Evolutionary conservation across 37 sponge, comb jelly and placozoan genomes (phyloP).

Genomic region (Hexactinellida sp.): DNA sequence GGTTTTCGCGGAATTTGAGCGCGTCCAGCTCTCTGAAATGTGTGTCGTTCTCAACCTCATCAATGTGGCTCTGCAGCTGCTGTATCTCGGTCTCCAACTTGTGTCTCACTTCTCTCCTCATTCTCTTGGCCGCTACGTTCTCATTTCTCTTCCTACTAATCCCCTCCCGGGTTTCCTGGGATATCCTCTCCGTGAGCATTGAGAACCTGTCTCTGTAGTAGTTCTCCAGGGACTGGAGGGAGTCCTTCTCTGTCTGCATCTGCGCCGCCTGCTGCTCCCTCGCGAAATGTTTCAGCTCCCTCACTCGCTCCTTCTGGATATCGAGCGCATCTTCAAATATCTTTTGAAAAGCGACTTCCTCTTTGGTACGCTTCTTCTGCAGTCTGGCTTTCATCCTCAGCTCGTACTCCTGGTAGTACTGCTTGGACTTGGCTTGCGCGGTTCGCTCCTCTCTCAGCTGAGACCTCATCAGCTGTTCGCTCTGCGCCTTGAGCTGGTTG

Average conservation of each 20-base stretch:
- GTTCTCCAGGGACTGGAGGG: conserved; percentile 55
- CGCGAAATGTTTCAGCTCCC: conserved; percentile 34
- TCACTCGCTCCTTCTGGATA: conserved; percentile 37
- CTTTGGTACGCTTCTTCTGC: conserved; percentile 37
- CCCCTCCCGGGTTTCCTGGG: conserved; percentile 31
- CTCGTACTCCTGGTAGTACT: conserved; percentile 58
- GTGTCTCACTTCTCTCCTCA: conserved; percentile 33
- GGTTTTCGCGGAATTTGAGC: conserved; percentile 17
- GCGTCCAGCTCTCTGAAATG: conserved; percentile 67
- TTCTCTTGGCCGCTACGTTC: neutral
- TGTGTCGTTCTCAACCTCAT: conserved; percentile 36
- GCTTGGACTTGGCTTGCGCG: conserved; percentile 27
- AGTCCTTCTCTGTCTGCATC: conserved; percentile 9
- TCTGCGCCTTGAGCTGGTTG: neutral
- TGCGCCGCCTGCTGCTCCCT: conserved; percentile 32
- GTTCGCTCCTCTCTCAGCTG: neutral
- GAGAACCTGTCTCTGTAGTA: conserved; percentile 52
- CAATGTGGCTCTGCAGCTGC: conserved; percentile 33
- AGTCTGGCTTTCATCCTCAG: conserved; percentile 36
- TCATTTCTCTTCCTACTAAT: conserved; percentile 23
- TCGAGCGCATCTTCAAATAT: conserved; percentile 51
- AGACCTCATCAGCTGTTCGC: neutral
- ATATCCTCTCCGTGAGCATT: conserved; percentile 38
- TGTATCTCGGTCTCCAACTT: conserved; percentile 37
- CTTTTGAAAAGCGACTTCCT: conserved; percentile 45